A percentile compares a stretch with the other conserved stretches of the same genome.
These are phyloP conservation scores for Henricia sp. DNA, from an alignment of 53 echinoderm and acorn worm genomes.

Conservation along the genomic window DNA sequence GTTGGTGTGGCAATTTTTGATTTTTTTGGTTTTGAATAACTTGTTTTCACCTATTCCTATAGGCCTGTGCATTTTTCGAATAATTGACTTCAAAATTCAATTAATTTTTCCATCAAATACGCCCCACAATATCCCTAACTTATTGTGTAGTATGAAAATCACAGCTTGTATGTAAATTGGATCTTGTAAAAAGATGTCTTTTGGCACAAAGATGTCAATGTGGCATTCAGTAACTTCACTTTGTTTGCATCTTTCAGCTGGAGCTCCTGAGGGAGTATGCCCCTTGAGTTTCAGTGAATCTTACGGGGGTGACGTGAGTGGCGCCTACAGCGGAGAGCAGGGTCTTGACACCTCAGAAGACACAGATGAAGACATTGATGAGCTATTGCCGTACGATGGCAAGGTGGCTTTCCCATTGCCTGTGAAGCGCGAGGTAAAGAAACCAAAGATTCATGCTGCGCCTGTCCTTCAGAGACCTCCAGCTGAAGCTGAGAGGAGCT, in stretches of 20 bases:
- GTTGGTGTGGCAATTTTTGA: too few relatives aligned
- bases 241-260: slow-evolving; percentile 54
- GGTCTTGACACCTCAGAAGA: slow-evolving; percentile 94
- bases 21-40: too few relatives aligned
- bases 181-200: too few relatives aligned
- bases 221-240: too few relatives aligned
- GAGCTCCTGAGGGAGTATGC: slow-evolving; percentile 63
- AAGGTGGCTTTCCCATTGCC: slow-evolving; percentile 68
- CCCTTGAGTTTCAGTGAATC: slow-evolving; percentile 96
- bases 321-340: slow-evolving; percentile 90
- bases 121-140: too few relatives aligned
- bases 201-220: too few relatives aligned
- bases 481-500: slow-evolving; percentile 63
- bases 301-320: slow-evolving; percentile 98
- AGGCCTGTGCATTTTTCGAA: too few relatives aligned
- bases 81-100: too few relatives aligned
- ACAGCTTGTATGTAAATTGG: too few relatives aligned
- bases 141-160: too few relatives aligned
- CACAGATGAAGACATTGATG: slow-evolving; percentile 93
- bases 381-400: slow-evolving; percentile 93
- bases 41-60: too few relatives aligned
- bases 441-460: slow-evolving; percentile 34
- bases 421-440: slow-evolving; percentile 50
- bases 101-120: too few relatives aligned
- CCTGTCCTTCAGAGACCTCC: slow-evolving; percentile 42